A percentile compares a stretch with the other conserved stretches of the same genome.
Evolutionary conservation across 2,797 vertebrate species (phyloP).

Genomic region (Discoglossus pictus): DNA sequence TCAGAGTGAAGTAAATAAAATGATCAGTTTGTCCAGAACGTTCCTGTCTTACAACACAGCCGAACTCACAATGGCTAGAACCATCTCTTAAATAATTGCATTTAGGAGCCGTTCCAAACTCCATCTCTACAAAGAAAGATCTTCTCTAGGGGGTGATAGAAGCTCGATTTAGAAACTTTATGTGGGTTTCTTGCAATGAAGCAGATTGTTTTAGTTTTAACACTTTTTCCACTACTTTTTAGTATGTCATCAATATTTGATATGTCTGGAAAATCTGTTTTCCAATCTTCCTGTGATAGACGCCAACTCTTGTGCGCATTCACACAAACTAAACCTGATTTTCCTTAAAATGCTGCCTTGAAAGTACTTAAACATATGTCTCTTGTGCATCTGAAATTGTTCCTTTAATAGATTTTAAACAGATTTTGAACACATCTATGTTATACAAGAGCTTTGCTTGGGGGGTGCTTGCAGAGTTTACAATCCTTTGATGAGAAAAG

Average conservation of each 20-base stretch:
- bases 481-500: too few relatives aligned
- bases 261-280: slow-evolving; percentile 32
- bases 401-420: too few relatives aligned
- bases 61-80: not conserved
- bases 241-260: slow-evolving; percentile 29
- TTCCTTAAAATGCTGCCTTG: too few relatives aligned
- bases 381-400: too few relatives aligned
- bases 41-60: slow-evolving; percentile 5
- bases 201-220: not conserved
- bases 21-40: not conserved
- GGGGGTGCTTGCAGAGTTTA: too few relatives aligned
- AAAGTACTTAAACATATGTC: too few relatives aligned
- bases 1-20: slow-evolving; percentile 21
- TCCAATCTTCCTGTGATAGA: not conserved
- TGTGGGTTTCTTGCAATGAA: not conserved
- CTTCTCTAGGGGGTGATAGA: slow-evolving; percentile 5
- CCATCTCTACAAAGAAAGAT: not conserved
- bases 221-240: not conserved
- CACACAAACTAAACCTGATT: too few relatives aligned
- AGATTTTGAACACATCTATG: too few relatives aligned
- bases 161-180: slow-evolving; percentile 16
- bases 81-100: slow-evolving; percentile 18
- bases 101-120: slow-evolving; percentile 6
- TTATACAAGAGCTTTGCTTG: too few relatives aligned
- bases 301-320: slow-evolving; percentile 12